Conservation (phyloP, 2,113 vertebrate species). For the Sitta europaea region DNA sequence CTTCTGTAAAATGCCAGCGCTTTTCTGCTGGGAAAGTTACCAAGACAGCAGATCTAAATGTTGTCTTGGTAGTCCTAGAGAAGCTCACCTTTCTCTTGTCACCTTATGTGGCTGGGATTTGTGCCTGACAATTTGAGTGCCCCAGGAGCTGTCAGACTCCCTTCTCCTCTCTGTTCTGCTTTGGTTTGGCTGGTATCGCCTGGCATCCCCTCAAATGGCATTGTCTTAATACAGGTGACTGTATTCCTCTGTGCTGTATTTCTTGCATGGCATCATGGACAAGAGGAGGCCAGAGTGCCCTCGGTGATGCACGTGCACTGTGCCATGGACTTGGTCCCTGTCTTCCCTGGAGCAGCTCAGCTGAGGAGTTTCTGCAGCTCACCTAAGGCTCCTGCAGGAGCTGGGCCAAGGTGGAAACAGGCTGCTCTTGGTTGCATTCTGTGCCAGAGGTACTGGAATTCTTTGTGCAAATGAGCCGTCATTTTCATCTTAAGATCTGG, state of each 20-base stretch:
- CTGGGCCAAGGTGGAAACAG: background rate
- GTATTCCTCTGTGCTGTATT: background rate
- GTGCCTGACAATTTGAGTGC: background rate
- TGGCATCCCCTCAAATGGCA: fast-evolving
- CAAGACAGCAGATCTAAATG: background rate
- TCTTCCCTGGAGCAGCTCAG: background rate
- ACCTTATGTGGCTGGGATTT: background rate
- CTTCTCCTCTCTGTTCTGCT: background rate
- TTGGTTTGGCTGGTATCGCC: background rate
- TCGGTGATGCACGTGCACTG: fast-evolving
- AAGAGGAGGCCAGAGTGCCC: background rate
- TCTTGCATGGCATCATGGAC: background rate
- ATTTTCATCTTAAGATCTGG: background rate
- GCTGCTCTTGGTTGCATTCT: background rate
- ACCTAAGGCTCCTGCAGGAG: background rate
- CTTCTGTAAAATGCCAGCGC: background rate
- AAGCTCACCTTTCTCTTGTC: background rate
- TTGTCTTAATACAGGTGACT: background rate
- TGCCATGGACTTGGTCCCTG: background rate
- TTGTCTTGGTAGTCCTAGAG: background rate
- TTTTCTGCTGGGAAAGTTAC: background rate
- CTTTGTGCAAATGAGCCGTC: background rate
- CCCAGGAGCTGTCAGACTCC: background rate
- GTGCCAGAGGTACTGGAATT: fast-evolving
- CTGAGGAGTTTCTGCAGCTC: background rate